Evolutionary conservation across 1,140 invertebrate species (phyloP).

Genomic region (Gryon sp.): DNA sequence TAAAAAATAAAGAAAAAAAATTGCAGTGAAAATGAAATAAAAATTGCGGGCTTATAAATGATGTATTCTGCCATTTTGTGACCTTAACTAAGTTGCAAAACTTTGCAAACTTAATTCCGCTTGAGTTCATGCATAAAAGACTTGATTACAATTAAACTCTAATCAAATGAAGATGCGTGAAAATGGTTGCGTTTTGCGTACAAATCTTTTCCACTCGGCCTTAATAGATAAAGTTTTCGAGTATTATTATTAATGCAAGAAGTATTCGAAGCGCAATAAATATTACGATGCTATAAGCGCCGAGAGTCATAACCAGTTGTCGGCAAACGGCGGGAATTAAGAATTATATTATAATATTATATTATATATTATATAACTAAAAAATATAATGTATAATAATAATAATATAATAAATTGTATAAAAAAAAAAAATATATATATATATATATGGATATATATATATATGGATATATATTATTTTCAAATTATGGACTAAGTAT

Average conservation of each 20-base stretch:
- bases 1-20: no score
- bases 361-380: no score
- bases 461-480: no score
- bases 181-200: slow-evolving; percentile 40
- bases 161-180: slow-evolving; percentile 32
- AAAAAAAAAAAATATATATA: no score
- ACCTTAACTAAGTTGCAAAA: slow-evolving; percentile 39
- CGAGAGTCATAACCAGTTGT: slow-evolving; percentile 51
- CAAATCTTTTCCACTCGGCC: slow-evolving; percentile 38
- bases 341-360: no score
- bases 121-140: slow-evolving; percentile 26
- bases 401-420: no score
- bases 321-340: slow-evolving; percentile 17
- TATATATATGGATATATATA: no score
- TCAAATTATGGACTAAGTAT: no score
- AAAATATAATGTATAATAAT: no score
- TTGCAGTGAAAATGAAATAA: no score
- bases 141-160: slow-evolving; percentile 43
- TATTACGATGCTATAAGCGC: slow-evolving; percentile 70
- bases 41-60: slow-evolving; percentile 13
- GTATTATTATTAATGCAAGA: slow-evolving; percentile 59
- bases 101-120: slow-evolving; percentile 28
- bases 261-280: slow-evolving; percentile 69
- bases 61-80: slow-evolving; percentile 12
- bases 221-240: slow-evolving; percentile 66